Percentiles rank a stretch among this genome's conserved stretches.
These are phyloP conservation scores for Heliornis fulica DNA, from an alignment of 2,113 vertebrate genomes.

Conservation along the genomic window DNA sequence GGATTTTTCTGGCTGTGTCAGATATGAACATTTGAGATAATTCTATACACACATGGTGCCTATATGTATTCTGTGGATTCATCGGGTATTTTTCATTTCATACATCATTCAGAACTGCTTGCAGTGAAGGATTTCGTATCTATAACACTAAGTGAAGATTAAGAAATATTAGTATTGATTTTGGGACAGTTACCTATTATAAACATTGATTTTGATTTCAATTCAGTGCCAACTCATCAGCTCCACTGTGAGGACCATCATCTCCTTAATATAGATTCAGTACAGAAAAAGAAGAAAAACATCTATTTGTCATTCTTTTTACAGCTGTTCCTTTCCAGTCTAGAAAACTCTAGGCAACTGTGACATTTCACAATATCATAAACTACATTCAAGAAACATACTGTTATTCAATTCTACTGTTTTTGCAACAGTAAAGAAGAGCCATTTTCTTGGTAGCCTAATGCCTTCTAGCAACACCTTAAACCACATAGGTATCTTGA, in stretches of 20 bases:
- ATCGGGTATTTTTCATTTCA: not conserved
- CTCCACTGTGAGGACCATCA: not conserved
- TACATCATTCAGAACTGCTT: not conserved
- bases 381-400: not conserved
- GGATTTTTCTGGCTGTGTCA: not conserved
- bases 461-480: not conserved
- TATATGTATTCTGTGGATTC: not conserved
- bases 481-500: not conserved
- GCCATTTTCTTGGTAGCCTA: not conserved
- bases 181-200: constrained; percentile 24
- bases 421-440: not conserved
- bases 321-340: constrained; percentile 24
- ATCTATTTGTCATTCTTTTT: constrained; percentile 29
- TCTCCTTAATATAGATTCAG: constrained; percentile 16
- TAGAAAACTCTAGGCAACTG: constrained; percentile 41
- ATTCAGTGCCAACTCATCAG: not conserved
- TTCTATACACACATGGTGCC: not conserved
- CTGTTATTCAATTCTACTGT: not conserved
- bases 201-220: constrained; percentile 52
- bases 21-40: not conserved
- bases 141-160: constrained; percentile 33
- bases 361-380: constrained; percentile 35
- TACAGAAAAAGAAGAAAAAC: constrained; percentile 7
- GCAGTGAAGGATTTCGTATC: not conserved
- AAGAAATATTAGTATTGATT: constrained; percentile 48